Evolutionary conservation across 2,113 vertebrate genomes (phyloP), one percentile per base, ranked within the genome.

Genomic region (Chaenocephalus aceratus): DNA sequence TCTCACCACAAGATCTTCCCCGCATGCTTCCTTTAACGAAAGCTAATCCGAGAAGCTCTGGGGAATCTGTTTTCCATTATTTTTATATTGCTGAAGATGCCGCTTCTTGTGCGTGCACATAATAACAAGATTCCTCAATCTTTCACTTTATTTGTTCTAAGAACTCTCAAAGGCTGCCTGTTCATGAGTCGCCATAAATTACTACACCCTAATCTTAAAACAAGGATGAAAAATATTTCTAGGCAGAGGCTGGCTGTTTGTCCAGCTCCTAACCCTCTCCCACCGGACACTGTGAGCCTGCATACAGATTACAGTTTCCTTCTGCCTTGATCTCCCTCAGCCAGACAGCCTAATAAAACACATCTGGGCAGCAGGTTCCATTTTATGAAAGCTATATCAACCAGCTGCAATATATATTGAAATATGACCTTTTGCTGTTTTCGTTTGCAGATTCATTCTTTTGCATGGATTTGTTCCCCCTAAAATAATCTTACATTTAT

Each of bases 171-270:
- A 87, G 76, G 88, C 61, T 10, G 51, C 30, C 18, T 79, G 88
- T 85, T 80, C 93, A 92, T 94, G 94, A 70, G 23, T 72, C 15
- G 60, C 76, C 89, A 95, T 94, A 95, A 88, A 95, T 94, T 92
- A 94, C 78, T 10, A 57, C 26, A 65, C 26, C 52, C 49, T 82
- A 79, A 91, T 92, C 80, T 88, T 81, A 77, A 87, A 89, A 83
- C 72, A 75, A 81, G 77, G 69, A 77, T 76, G 68, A 81, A 65
- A 88, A 91, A 87, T 82, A 79, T 91, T 90, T 80, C 66, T 1
- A 30, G 59, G 52, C 72, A 63, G 65, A 46, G 90, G 80, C 88
- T 85, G 88, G 88, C 82, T 91, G 82, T 92, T 91, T 92, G 91
- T 88, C 86, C 82, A 84, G 78, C 84, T 70, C 77, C 69, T 65